Conservation (phyloP, 2,113 vertebrate genomes). For the Rhodinocichla rosea region DNA sequence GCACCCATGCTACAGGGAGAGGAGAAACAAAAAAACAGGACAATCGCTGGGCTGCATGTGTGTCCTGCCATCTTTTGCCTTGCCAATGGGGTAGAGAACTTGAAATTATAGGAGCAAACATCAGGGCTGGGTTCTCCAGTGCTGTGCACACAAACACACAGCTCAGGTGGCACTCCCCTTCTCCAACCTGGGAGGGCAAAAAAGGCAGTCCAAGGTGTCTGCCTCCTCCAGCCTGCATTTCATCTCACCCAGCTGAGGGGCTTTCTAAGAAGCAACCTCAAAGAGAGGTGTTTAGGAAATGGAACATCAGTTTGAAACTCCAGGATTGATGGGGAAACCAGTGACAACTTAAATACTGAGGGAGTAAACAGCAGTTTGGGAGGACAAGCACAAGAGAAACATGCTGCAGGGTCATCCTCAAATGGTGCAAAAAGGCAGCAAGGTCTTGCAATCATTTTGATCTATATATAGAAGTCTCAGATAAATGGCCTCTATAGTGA, state of each 20-base stretch:
- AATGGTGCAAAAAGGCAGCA: not conserved
- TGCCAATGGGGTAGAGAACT: not conserved
- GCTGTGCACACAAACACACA: not conserved
- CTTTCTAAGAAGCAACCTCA: not conserved
- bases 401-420: not conserved
- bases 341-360: fast-evolving
- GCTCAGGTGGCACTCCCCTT: fast-evolving
- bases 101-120: not conserved
- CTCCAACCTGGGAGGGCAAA: not conserved
- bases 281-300: not conserved
- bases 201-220: not conserved
- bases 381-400: not conserved
- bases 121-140: not conserved
- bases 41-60: fast-evolving
- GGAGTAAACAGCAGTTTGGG: not conserved
- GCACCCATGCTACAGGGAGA: not conserved
- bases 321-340: not conserved
- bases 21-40: not conserved
- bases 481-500: not conserved
- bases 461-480: not conserved
- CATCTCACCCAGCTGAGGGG: not conserved
- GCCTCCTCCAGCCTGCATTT: not conserved
- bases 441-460: not conserved
- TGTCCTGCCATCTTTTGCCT: fast-evolving
- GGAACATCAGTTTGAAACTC: not conserved